Evolutionary conservation across 2,797 vertebrate species (phyloP), one percentile per base, ranked within the genome.

Genomic region (Phrynocephalus vlangalii): DNA sequence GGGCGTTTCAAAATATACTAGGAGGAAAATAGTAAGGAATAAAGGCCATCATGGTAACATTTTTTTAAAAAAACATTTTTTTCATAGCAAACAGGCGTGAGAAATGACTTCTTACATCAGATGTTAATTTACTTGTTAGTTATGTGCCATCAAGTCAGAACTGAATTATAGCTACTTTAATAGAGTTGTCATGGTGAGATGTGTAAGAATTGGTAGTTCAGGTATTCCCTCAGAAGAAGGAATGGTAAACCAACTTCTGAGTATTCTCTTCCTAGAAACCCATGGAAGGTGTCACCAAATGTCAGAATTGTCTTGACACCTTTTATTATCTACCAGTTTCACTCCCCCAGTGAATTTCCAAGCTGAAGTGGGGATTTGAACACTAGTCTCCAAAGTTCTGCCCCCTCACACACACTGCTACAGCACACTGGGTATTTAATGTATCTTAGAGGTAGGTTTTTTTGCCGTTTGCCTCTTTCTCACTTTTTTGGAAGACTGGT

Each of bases 1-100:
- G 79, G 60, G 28, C 22, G 0, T 86, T 91, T 89, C 60, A 67
- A 86, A 79, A 77, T 86, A 15, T 6, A 38, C 18, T 73, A 75
- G 72, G 60, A 20, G 13, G 13, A 63, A 63, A 16, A 3, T 0
- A 16, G 22, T 33, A 82, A 79, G 24, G 86, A 91, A 82, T 30
- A 15, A 75, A 91, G 30, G 8, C 33, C 28, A 1, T 28, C 10
- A 2, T 44, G 1, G 18, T 52, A 11, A 20, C 78, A 86, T 44
- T 44, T 44, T 56, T 56, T 56, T 48, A 88, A 89, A 18, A 22
- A 56, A 63, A 63, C 60, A 63, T 79, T 60, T 50, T 38, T 85
- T 70, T n/a, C n/a, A 33, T 85, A 89, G 33, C 73, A 87, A 89
- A 91, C 22, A 0, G 0, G 5, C 28, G 9, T 76, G 70, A 26